Evolutionary conservation across 2,888 invertebrate species (phyloP), one percentile per base, ranked within the genome.

Genomic region (Stomorhina lunata): DNA sequence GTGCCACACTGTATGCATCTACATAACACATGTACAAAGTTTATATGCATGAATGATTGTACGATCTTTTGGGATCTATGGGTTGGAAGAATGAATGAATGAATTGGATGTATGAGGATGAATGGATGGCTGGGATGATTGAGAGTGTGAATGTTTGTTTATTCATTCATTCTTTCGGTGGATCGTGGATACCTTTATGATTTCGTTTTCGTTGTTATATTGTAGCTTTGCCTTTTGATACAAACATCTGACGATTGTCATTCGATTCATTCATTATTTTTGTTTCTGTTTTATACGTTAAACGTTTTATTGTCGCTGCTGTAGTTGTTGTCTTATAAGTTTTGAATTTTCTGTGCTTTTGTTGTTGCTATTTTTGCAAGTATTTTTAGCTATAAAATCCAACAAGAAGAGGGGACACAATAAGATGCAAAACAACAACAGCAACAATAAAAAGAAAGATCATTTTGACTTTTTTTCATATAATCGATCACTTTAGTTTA

Each of bases 181-280:
- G 43, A 40, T 63, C 40, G 53, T 81, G 59, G 57, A 59, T 81
- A 82, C 82, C 82, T 79, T 79, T 79, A 53, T 43, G 48, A 48
- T 25, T 69, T 66, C 53, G 22, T 17, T 61, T 48, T 40, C 20
- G 25, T 57, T 59, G 29, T 72, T 78, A 29, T 68, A 20, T 29
- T 83, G 9, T 68, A 6, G 53, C 66, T 34, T 10, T 12, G 27
- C 29, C 37, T 29, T 43, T 17, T 71, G 34, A 20, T 27, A 10
- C 68, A 32, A 53, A 66, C 71, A 79, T 81, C 73, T 79, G 68
- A 40, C 34, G 68, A 80, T 69, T 83, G 83, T 83, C 83, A 83
- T 83, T 84, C 71, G 81, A 84, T 83, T 83, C 84, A 84, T 84
- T 84, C 81, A 83, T 83, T 84, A 78, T 66, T 65, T 63, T 53